phyloP scores from a whole-genome alignment of 2,797 vertebrate species.

The Florisuga fusca region DNA sequence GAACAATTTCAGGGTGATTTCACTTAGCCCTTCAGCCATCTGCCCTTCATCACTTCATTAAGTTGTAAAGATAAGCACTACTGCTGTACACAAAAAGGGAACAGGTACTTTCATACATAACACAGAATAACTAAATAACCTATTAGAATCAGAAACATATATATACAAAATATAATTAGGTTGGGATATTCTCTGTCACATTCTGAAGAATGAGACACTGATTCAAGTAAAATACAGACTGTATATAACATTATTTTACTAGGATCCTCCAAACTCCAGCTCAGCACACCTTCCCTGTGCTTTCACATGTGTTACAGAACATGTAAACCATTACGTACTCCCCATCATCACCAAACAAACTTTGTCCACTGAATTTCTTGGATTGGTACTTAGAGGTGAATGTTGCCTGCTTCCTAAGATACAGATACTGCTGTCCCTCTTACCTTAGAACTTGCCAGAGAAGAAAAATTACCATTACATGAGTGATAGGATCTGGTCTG shows the following conservation, averaged over 20 bases:
- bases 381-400: background rate
- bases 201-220: background rate
- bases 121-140: background rate
- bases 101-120: background rate
- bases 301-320: background rate
- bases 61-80: background rate
- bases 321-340: background rate
- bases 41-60: background rate
- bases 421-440: background rate
- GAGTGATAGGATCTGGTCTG: background rate
- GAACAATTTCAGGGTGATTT: background rate
- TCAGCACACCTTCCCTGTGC: background rate
- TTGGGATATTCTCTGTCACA: background rate
- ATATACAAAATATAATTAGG: background rate
- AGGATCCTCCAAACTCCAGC: background rate
- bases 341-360: background rate
- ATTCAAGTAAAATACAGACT: background rate
- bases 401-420: background rate
- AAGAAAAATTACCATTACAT: background rate
- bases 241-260: background rate
- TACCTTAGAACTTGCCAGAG: background rate
- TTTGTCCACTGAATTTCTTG: background rate
- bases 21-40: background rate
- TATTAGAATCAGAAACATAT: background rate
- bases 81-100: background rate